Evolutionary conservation across 2,113 vertebrate genomes (phyloP).

Genomic region (Scytalopus superciliaris): DNA sequence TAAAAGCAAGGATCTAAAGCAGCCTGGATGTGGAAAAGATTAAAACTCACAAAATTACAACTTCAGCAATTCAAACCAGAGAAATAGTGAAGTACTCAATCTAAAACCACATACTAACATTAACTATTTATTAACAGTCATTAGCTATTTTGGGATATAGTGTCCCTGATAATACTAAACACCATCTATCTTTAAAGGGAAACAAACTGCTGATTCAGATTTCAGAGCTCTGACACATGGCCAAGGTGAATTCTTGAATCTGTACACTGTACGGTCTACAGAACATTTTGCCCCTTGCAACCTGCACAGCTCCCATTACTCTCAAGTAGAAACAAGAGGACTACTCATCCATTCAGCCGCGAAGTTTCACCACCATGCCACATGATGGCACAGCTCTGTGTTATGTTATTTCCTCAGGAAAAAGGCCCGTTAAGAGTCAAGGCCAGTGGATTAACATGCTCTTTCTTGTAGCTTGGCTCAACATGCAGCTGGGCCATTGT

Average conservation of each 20-base stretch:
- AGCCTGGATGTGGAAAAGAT: not conserved
- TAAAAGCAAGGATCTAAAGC: not conserved
- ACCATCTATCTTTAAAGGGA: not conserved
- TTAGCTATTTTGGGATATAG: not conserved
- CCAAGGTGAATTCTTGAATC: not conserved
- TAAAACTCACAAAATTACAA: not conserved
- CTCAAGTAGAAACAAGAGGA: not conserved
- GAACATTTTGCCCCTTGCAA: not conserved
- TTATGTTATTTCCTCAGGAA: not conserved
- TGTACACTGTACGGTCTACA: not conserved
- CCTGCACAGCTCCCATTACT: not conserved
- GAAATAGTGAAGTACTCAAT: not conserved
- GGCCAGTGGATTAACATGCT: not conserved
- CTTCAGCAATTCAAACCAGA: not conserved
- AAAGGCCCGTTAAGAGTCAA: not conserved
- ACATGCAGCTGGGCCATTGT: not conserved
- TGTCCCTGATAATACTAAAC: not conserved
- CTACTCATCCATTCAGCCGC: not conserved
- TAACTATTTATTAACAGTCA: too few relatives aligned
- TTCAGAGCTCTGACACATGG: not conserved
- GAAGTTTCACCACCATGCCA: not conserved
- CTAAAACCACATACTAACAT: not conserved
- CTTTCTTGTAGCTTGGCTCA: not conserved
- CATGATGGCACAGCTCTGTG: accelerated
- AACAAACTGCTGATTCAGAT: not conserved